Conservation (phyloP, 2,888 invertebrate genomes). For the Hirtodrosophila histrioides region DNA sequence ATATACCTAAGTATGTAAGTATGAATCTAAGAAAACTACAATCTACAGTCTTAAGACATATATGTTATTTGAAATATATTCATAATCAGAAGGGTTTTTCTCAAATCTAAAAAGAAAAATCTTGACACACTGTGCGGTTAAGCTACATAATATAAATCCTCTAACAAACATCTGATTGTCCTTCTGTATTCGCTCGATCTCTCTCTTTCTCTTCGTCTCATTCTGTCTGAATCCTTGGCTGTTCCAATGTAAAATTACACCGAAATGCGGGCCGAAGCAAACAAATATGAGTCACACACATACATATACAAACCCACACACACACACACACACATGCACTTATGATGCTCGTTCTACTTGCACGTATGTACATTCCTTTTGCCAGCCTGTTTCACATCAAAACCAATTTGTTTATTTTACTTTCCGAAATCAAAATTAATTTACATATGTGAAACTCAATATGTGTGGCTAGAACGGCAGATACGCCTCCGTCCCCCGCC, state of each 20-base stretch:
- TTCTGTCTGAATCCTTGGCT: conserved; percentile 15
- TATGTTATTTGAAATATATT: too few species aligned
- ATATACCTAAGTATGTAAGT: too few species aligned
- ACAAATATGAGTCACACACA: conserved; percentile 33
- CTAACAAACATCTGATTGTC: conserved; percentile 27
- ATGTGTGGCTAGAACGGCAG: conserved; percentile 16
- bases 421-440: conserved; percentile 51
- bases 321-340: conserved; percentile 5
- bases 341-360: neutral
- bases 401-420: conserved; percentile 52
- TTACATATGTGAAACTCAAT: conserved; percentile 61
- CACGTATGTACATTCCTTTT: conserved; percentile 11
- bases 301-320: conserved; percentile 2
- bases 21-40: too few species aligned
- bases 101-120: neutral
- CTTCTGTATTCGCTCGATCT: conserved; percentile 8
- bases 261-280: conserved; percentile 58
- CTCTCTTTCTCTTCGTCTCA: neutral
- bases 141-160: conserved; percentile 9
- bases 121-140: conserved; percentile 17
- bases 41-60: too few species aligned
- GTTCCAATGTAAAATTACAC: conserved; percentile 61
- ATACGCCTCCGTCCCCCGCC: neutral
- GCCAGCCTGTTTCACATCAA: conserved; percentile 40
- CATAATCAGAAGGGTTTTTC: too few species aligned